A percentile compares a stretch with the other conserved stretches of the same genome.
These are phyloP conservation scores for Agrochola lychnidis DNA, from an alignment of 2,888 invertebrate genomes.

Conservation along the genomic window DNA sequence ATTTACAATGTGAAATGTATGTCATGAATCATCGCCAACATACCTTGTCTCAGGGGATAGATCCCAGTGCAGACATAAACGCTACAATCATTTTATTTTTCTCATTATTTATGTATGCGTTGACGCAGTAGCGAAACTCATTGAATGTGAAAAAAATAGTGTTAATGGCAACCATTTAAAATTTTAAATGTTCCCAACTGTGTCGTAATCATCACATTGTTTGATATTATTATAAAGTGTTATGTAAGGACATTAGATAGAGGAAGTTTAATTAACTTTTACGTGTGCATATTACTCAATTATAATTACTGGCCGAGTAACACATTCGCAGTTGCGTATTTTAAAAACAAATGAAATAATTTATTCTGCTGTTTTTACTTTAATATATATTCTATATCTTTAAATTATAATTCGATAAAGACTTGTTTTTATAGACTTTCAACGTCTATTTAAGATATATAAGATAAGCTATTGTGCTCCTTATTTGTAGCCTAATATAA, in stretches of 20 bases:
- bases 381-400: not conserved
- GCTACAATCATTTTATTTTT: not conserved
- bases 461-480: too few relatives aligned
- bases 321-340: slow-evolving; percentile 24
- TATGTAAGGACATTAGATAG: slow-evolving; percentile 45
- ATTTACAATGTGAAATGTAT: slow-evolving; percentile 7
- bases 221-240: slow-evolving; percentile 34
- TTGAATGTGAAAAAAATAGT: not conserved
- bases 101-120: slow-evolving; percentile 1
- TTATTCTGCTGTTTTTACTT: not conserved
- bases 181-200: slow-evolving; percentile 32
- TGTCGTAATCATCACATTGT: slow-evolving; percentile 40
- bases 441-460: not conserved
- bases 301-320: slow-evolving; percentile 37
- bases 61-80: not conserved
- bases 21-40: slow-evolving; percentile 17
- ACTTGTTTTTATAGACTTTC: not conserved
- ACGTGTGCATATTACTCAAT: slow-evolving; percentile 38
- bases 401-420: not conserved
- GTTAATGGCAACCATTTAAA: slow-evolving; percentile 32
- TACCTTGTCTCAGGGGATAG: not conserved
- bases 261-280: slow-evolving; percentile 54
- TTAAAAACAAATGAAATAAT: not conserved
- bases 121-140: not conserved
- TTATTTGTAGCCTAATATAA: too few relatives aligned